Percentiles rank a stretch among this genome's conserved stretches.
phyloP scores from a whole-genome alignment of 1,140 invertebrate species.

The Ceratosolen fusciceps region DNA sequence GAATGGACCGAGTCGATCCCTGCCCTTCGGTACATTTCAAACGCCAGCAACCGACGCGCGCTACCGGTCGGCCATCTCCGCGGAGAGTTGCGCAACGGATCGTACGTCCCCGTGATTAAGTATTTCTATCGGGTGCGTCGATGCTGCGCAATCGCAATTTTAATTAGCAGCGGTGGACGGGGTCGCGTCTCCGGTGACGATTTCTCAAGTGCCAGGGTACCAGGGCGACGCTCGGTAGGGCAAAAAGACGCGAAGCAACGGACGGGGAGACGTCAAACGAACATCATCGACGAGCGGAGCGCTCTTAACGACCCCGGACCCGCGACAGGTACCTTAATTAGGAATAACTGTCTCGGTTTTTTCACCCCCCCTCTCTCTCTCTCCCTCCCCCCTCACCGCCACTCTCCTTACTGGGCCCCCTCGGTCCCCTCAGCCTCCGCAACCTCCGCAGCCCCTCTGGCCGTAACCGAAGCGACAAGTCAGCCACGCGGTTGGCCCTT shows the following conservation, averaged over 20 bases:
- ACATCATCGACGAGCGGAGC: conserved; percentile 1
- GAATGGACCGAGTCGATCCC: background rate
- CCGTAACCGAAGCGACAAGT: background rate
- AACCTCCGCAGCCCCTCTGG: background rate
- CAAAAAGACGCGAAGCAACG: conserved; percentile 10
- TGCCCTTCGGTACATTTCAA: background rate
- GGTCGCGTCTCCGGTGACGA: background rate
- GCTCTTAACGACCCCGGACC: conserved; percentile 29
- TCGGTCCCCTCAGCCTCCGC: background rate
- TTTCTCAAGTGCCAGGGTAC: background rate
- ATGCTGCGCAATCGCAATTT: conserved; percentile 18
- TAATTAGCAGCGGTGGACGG: conserved; percentile 26
- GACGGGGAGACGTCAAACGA: no score
- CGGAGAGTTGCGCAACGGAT: background rate
- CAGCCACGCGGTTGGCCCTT: background rate
- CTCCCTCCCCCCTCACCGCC: no score
- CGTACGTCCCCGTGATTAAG: background rate
- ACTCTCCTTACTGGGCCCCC: background rate
- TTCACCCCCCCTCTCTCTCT: background rate
- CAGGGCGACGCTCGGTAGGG: background rate
- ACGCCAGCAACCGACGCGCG: no score
- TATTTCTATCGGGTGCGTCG: background rate
- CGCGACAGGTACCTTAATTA: conserved; percentile 40
- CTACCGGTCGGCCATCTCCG: no score
- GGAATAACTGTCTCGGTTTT: conserved; percentile 1